These are phyloP conservation scores for Gobiocypris rarus DNA, from an alignment of 2,113 vertebrate genomes.

Conservation along the genomic window DNA sequence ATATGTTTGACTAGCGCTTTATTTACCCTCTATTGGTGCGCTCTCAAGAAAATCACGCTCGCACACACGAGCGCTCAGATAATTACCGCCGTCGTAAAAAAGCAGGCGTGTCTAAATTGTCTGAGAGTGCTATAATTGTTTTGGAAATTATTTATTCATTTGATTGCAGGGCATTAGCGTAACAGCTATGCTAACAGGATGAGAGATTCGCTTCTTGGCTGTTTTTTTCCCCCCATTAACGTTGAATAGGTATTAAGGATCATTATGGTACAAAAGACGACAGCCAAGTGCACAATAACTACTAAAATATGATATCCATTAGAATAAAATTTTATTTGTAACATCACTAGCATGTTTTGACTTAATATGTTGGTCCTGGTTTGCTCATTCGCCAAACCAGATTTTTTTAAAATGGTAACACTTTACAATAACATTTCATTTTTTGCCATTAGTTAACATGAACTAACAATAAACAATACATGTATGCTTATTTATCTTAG, in stretches of 20 bases:
- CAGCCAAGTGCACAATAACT: not conserved
- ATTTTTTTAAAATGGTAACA: too few species aligned
- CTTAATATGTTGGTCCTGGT: not conserved
- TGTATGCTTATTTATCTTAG: too few species aligned
- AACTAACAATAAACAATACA: too few species aligned
- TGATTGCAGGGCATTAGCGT: conserved; percentile 59
- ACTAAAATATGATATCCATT: not conserved
- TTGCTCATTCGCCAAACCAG: too few species aligned
- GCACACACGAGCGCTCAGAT: conserved; percentile 42
- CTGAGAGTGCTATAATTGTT: conserved; percentile 65
- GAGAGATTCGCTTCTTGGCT: conserved; percentile 33
- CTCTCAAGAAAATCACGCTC: not conserved
- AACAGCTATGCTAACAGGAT: conserved; percentile 59
- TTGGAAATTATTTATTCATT: conserved; percentile 49
- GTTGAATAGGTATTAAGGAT: conserved; percentile 34
- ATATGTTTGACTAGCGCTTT: conserved; percentile 21
- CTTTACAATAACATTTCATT: too few species aligned
- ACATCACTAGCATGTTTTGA: not conserved
- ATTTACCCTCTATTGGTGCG: conserved; percentile 6
- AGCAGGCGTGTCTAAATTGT: conserved; percentile 60
- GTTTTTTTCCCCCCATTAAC: not conserved
- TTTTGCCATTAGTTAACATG: too few species aligned
- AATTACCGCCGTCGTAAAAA: conserved; percentile 59
- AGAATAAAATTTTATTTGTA: conserved; percentile 1
- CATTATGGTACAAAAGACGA: not conserved